phyloP scores from a whole-genome alignment of 2,113 vertebrate species.

The Chaenogobius annularis region DNA sequence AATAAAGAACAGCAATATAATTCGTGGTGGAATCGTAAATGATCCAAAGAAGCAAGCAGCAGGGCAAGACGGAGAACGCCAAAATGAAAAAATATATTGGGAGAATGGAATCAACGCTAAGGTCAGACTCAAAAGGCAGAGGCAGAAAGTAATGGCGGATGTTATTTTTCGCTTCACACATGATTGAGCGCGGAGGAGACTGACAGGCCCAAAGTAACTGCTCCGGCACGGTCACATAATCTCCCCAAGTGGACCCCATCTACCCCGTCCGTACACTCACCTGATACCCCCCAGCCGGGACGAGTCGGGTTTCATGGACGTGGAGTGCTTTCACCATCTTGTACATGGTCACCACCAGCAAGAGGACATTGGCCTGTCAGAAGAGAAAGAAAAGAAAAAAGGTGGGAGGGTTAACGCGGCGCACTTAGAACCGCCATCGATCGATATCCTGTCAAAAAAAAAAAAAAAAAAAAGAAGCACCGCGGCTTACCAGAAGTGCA shows the following conservation, averaged over 20 bases:
- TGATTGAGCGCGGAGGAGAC: not conserved
- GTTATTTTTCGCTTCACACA: conserved; percentile 47
- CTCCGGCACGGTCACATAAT: conserved; percentile 26
- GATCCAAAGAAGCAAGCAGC: conserved; percentile 31
- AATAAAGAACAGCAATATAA: conserved; percentile 60
- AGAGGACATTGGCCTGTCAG: conserved; percentile 97
- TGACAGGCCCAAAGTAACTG: conserved; percentile 14
- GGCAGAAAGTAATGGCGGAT: conserved; percentile 38
- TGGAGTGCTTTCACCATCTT: conserved; percentile 99
- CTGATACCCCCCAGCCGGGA: conserved; percentile 98
- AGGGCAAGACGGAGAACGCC: conserved; percentile 22
- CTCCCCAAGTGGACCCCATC: conserved; percentile 50
- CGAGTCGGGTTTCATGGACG: conserved; percentile 98
- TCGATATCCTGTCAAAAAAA: conserved; percentile 41
- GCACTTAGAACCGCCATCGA: conserved; percentile 58
- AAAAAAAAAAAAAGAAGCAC: not conserved
- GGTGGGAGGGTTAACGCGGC: conserved; percentile 58
- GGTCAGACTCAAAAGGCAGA: conserved; percentile 38
- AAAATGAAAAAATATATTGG: conserved; percentile 46
- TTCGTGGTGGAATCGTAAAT: conserved; percentile 35
- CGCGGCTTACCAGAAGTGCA: not conserved
- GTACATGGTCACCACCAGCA: conserved; percentile 97
- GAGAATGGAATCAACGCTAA: conserved; percentile 48
- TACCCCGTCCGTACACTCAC: conserved; percentile 75
- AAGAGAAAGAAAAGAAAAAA: conserved; percentile 73